phyloP scores from a whole-genome alignment of 2,888 invertebrate genomes.

The Mythimna pallens region DNA sequence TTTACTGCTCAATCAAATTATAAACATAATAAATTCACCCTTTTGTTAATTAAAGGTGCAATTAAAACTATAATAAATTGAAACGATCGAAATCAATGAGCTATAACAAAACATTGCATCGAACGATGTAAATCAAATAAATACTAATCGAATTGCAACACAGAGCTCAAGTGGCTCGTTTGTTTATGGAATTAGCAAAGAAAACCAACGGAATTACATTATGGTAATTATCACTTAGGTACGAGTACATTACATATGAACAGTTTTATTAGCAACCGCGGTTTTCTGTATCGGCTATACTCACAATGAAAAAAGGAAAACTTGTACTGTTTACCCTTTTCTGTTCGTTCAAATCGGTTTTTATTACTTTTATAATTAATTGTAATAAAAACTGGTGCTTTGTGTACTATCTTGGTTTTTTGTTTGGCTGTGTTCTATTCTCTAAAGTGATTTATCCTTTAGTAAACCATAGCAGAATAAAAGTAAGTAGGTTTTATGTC shows the following conservation, averaged over 20 bases:
- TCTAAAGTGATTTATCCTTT: not conserved
- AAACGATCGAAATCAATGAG: slow-evolving; percentile 41
- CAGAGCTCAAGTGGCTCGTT: slow-evolving; percentile 42
- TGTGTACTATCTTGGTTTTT: slow-evolving; percentile 4
- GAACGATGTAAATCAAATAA: slow-evolving; percentile 51
- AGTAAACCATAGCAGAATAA: not conserved
- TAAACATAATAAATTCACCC: slow-evolving; percentile 1
- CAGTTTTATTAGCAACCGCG: slow-evolving; percentile 53
- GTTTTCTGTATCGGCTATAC: slow-evolving; percentile 45
- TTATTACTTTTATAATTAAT: slow-evolving; percentile 14
- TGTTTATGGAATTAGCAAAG: slow-evolving; percentile 58
- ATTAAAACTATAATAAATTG: slow-evolving; percentile 29
- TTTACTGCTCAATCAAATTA: slow-evolving; percentile 7
- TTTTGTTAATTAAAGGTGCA: slow-evolving; percentile 23
- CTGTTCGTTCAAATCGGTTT: slow-evolving; percentile 26
- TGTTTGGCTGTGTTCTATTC: not conserved
- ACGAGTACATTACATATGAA: slow-evolving; percentile 46
- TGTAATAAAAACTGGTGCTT: slow-evolving; percentile 24
- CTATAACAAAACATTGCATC: slow-evolving; percentile 40
- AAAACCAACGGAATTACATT: slow-evolving; percentile 52
- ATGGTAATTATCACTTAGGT: slow-evolving; percentile 56
- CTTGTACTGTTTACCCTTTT: not conserved
- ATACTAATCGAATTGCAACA: slow-evolving; percentile 44
- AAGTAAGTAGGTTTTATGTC: not conserved
- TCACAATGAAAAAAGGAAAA: slow-evolving; percentile 31